Conservation (phyloP, 2,113 vertebrate genomes). For the Chunga burmeisteri region DNA sequence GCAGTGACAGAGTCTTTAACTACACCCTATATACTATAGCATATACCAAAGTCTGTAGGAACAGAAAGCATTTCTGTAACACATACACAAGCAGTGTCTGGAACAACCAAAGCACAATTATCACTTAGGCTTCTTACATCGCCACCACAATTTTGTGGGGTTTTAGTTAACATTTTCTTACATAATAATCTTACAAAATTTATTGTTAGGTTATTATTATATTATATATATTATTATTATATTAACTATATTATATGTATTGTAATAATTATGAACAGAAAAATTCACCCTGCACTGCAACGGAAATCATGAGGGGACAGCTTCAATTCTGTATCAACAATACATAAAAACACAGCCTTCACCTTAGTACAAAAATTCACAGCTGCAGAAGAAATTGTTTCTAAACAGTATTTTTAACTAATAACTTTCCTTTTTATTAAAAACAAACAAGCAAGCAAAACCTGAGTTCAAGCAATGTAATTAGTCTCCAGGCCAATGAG, state of each 20-base stretch:
- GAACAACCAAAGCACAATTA: neutral
- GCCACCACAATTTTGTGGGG: too few species aligned
- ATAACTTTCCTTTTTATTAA: neutral
- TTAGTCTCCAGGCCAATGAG: neutral
- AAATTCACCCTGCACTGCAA: neutral
- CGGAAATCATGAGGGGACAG: neutral
- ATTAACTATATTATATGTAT: too few species aligned
- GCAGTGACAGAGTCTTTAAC: too few species aligned
- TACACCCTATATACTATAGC: fast-evolving
- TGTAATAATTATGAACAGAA: neutral
- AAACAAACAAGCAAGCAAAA: neutral
- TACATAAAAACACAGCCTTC: neutral
- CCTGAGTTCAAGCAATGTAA: neutral
- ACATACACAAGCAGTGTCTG: neutral
- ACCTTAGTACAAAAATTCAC: neutral
- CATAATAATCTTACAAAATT: neutral
- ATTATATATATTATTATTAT: too few species aligned
- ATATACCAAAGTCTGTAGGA: fast-evolving
- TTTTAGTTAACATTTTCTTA: neutral
- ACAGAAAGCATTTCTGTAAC: neutral
- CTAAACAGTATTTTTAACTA: neutral
- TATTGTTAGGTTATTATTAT: too few species aligned
- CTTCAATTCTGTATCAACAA: neutral
- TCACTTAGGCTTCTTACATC: neutral
- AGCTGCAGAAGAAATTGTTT: neutral